phyloP scores from a whole-genome alignment of 2,797 vertebrate genomes.

The Girardinus metallicus region DNA sequence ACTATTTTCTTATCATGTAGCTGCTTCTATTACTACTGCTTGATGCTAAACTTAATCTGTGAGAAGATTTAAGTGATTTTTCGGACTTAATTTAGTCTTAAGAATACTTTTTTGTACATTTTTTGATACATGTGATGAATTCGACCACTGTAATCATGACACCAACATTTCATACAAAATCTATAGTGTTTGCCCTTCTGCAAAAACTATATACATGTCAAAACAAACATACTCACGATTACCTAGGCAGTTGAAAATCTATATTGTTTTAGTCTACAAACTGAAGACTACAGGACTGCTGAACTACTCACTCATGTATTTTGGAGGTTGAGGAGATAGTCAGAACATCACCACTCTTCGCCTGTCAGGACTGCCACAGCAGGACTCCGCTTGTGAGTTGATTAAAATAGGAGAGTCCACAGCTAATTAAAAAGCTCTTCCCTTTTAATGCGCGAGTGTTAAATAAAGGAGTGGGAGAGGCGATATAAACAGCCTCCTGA shows the following conservation, averaged over 20 bases:
- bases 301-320: conserved; percentile 30
- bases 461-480: conserved; percentile 79
- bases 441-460: conserved; percentile 79
- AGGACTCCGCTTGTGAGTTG: conserved; percentile 82
- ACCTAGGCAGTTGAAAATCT: conserved; percentile 52
- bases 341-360: conserved; percentile 76
- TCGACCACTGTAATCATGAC: neutral
- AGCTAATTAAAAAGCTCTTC: conserved; percentile 85
- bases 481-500: conserved; percentile 82
- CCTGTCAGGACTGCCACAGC: conserved; percentile 82
- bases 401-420: conserved; percentile 84
- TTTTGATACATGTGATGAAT: neutral
- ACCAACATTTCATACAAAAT: neutral
- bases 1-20: neutral
- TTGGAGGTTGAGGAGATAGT: conserved; percentile 41
- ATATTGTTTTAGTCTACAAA: conserved; percentile 55
- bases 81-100: neutral
- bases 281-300: conserved; percentile 60
- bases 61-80: neutral
- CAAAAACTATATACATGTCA: conserved; percentile 12
- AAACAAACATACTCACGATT: conserved; percentile 44
- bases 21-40: neutral
- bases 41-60: neutral
- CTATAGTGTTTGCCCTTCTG: neutral
- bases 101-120: neutral